These are phyloP conservation scores for Mastomys natalensis DNA, from an alignment of 2,113 vertebrate genomes.

Conservation along the genomic window DNA sequence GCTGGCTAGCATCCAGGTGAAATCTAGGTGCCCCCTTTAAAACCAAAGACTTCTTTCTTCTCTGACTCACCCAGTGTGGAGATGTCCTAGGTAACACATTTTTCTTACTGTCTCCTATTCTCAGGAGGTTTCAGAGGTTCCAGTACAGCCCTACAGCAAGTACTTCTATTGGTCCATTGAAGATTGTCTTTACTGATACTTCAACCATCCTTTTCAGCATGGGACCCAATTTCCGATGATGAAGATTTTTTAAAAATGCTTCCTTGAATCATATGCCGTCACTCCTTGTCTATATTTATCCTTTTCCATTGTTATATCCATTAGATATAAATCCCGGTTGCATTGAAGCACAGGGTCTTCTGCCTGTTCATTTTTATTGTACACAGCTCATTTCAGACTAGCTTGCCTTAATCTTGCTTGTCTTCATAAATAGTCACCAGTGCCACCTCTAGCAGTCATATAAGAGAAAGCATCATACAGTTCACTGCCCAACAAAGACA, in stretches of 20 bases:
- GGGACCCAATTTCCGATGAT: slow-evolving; percentile 10
- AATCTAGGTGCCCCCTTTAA: slow-evolving; percentile 70
- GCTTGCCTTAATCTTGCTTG: not conserved
- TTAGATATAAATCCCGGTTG: slow-evolving; percentile 37
- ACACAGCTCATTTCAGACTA: not conserved
- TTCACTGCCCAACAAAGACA: slow-evolving; percentile 23
- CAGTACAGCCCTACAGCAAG: slow-evolving; percentile 43
- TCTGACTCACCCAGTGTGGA: not conserved
- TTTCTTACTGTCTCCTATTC: slow-evolving; percentile 40
- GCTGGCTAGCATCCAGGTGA: slow-evolving; percentile 6
- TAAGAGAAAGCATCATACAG: not conserved
- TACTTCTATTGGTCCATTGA: slow-evolving; percentile 43
- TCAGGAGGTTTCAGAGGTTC: slow-evolving; percentile 62
- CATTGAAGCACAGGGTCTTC: slow-evolving; percentile 7
- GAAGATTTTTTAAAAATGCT: slow-evolving; percentile 42
- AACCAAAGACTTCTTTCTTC: slow-evolving; percentile 55
- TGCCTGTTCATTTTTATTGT: not conserved
- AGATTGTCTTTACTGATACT: slow-evolving; percentile 7
- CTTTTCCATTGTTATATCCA: not conserved
- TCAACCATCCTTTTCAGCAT: not conserved
- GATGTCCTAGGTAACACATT: slow-evolving; percentile 13
- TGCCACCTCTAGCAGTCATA: not conserved
- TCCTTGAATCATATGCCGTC: slow-evolving; percentile 35
- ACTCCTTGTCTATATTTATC: not conserved
- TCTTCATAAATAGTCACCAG: slow-evolving; percentile 38